Evolutionary conservation across 1,140 invertebrate species (phyloP), one percentile per base, ranked within the genome.

Genomic region (Paracyclopina nana): DNA sequence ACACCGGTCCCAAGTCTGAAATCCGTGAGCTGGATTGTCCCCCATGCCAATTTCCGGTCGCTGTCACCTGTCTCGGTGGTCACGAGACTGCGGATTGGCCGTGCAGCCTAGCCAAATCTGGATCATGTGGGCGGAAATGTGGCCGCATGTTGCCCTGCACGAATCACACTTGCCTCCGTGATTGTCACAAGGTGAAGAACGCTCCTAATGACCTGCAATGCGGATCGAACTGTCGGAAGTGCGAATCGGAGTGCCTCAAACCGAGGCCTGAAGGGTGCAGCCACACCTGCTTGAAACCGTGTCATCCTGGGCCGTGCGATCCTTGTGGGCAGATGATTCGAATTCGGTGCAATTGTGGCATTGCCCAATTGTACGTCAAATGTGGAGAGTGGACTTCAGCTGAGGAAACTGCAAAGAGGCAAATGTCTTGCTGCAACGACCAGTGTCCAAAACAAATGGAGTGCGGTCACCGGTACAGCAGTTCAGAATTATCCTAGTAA

Each of bases 1-100:
- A 61, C 59, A 58, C 53, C 45, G 61, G 50, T 26, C 62, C 64
- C 3, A 61, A 67, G 57, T 66, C 75, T 59, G 72, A 84, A 59
- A 69, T 75, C 26, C 73, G 77, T 59, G 57, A 68, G 64, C 41
- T 67, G 53, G 63, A 65, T 0, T 74, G 72, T 58, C 68, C 71
- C 50, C 70, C 72, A 4, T 75, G 74, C 58, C 63, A 68, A 57
- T 71, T 78, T 6, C 75, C 74, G 2, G 70, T 90, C 0, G 64
- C 70, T 42, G 70, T 85, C 0, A 72, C 73, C 2, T 92, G 87
- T 63, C 71, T 82, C 53, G 85, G 86, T 1, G 72, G 72, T 29
- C 86, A 92, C 63, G 84, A 88, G 68, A 74, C 72, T 4, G 64
- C 66, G n/a, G 62, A 72, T 12, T 75, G 77, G 66, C 76, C 80